Conservation (phyloP, 2,797 vertebrate genomes). For the Garrulus glandarius region DNA sequence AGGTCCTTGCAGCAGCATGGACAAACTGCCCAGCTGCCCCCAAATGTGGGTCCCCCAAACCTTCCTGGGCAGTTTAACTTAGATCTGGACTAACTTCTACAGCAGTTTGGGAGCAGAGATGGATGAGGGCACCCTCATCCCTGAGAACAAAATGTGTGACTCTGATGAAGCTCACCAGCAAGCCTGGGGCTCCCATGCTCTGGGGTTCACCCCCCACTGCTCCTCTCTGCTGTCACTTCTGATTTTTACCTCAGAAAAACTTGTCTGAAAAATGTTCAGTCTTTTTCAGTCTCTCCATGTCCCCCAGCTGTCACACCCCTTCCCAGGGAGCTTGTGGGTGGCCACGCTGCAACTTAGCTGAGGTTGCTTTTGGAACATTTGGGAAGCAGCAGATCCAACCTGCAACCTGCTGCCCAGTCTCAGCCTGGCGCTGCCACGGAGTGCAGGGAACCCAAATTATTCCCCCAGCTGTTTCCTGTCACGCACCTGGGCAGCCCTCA, state of each 20-base stretch:
- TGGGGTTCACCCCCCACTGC: rapidly evolving
- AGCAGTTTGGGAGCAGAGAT: neutral
- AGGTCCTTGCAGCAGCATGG: neutral
- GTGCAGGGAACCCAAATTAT: rapidly evolving
- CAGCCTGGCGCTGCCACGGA: rapidly evolving
- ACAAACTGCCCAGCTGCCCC: neutral
- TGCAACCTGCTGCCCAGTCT: rapidly evolving
- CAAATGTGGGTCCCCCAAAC: neutral
- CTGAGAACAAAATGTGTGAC: neutral
- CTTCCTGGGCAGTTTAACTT: neutral
- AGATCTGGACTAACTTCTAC: neutral
- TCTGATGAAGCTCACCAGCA: neutral
- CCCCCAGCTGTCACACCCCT: neutral
- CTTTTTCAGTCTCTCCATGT: neutral
- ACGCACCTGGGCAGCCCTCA: slow-evolving; percentile 88
- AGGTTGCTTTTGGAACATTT: neutral
- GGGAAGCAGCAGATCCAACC: neutral
- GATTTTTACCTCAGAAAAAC: neutral
- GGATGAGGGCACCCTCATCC: neutral
- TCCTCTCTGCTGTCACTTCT: neutral
- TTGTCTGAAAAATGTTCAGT: neutral
- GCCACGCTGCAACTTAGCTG: neutral
- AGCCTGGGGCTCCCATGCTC: neutral
- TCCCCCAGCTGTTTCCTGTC: rapidly evolving
- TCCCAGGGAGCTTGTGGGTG: neutral